Base-by-base conservation (phyloP, 1,140 invertebrate species). In the Eulimnadia texana region DNA sequence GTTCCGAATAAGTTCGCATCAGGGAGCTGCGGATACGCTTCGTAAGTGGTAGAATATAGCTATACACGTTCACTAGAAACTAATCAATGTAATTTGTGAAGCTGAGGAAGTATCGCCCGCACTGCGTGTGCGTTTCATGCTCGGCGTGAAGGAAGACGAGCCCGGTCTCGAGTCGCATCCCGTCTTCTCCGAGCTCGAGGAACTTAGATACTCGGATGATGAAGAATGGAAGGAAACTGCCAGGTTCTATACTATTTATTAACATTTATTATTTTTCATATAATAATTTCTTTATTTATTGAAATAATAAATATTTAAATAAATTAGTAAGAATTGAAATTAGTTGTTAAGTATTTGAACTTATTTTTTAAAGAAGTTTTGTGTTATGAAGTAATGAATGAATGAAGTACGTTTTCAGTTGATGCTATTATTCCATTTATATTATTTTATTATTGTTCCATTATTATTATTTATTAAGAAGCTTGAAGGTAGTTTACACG, bases 141-240 rank as follows among this genome's bases (percentile, higher is more conserved):
- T 98, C 19, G 93, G 93, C 9, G 92, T 94, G 77, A 90, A 93
- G 69, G 79, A 86, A 53, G 75, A 74, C 50, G 88, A 90, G 33
- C 55, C 55, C 3, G 55, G 55, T 29, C 55, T 29, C 16, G 60
- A 61, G 3, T 13, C 42, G 2, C 88, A 90, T 76, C 88, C 88
- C 1, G 74, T 93, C 13, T 98, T 98, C 77, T 94, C 90, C 59
- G 93, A 98, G 77, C 93, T 97, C 90, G 91, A 90, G 68, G 92
- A 94, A 70, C 79, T 97, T 63, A 82, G 88, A 58, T 81, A 80
- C 70, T 66, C 86, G 89, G 49, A 88, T 90, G 88, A 92, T 66
- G 82, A 90, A 72, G 87, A 93, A 77, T 96, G 93, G 93, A 93
- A 93, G 72, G 93, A 96, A 77, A 95, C 92, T n/a, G 93, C 92